A percentile compares a stretch with the other conserved stretches of the same genome.
phyloP scores from a whole-genome alignment of 2,797 vertebrate genomes.

The Scomberomorus guttatus region DNA sequence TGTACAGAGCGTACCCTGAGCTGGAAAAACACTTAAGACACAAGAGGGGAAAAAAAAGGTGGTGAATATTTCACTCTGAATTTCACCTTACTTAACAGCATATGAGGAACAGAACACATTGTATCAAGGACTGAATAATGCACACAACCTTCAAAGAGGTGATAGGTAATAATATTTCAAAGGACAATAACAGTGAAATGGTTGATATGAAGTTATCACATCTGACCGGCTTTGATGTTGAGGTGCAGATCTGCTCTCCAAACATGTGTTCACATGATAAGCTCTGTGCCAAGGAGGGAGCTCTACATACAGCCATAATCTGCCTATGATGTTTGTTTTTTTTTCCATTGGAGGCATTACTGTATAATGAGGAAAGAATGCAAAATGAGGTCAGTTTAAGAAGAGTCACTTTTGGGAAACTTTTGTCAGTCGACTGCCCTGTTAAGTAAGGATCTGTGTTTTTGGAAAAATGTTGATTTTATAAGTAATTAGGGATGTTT shows the following conservation, averaged over 20 bases:
- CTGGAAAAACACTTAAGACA: slow-evolving; percentile 36
- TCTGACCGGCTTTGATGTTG: slow-evolving; percentile 40
- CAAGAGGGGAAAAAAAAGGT: not conserved
- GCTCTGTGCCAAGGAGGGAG: slow-evolving; percentile 33
- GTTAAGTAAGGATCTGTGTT: not conserved
- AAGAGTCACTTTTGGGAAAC: not conserved
- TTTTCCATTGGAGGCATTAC: not conserved
- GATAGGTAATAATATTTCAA: slow-evolving; percentile 28
- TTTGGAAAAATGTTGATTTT: not conserved
- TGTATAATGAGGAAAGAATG: slow-evolving; percentile 5
- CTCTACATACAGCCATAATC: slow-evolving; percentile 28
- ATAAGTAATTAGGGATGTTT: not conserved
- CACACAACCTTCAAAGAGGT: slow-evolving; percentile 2
- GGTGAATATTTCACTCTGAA: slow-evolving; percentile 39
- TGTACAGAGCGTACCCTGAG: slow-evolving; percentile 21
- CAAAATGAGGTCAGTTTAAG: slow-evolving; percentile 28
- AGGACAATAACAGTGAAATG: slow-evolving; percentile 23
- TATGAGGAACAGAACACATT: slow-evolving; percentile 14
- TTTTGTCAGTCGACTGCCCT: not conserved
- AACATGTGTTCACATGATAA: slow-evolving; percentile 51
- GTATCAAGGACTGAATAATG: slow-evolving; percentile 26
- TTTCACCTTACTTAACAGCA: slow-evolving; percentile 5
- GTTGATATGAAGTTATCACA: slow-evolving; percentile 30
- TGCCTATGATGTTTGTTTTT: not conserved
- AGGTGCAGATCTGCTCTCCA: slow-evolving; percentile 26